Evolutionary conservation across 1,140 invertebrate species (phyloP).

Genomic region (Bombus polaris): DNA sequence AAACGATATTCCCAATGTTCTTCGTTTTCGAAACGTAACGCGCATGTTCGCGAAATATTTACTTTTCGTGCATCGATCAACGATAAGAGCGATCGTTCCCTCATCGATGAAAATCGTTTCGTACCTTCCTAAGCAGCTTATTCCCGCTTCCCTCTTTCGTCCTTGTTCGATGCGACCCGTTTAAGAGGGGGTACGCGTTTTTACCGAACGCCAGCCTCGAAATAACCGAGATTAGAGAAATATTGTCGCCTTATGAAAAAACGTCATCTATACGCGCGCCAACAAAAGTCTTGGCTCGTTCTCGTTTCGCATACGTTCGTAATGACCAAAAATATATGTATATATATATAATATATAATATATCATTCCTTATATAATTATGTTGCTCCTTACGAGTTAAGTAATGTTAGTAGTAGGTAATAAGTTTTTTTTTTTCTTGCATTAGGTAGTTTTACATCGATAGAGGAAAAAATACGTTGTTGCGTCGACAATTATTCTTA

Average conservation of each 20-base stretch:
- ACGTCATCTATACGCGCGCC: conserved; percentile 74
- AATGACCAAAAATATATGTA: conserved; percentile 83
- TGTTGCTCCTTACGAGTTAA: conserved; percentile 81
- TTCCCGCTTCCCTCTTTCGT: too few relatives aligned
- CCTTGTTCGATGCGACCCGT: background rate
- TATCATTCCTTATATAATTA: conserved; percentile 80
- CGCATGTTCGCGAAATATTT: too few relatives aligned
- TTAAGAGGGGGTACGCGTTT: conserved; percentile 53
- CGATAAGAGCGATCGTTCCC: background rate
- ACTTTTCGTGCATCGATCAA: too few relatives aligned
- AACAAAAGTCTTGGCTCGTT: conserved; percentile 79
- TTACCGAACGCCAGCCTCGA: conserved; percentile 66
- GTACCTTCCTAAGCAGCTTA: background rate
- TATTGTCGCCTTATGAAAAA: conserved; percentile 82
- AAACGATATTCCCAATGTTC: too few relatives aligned
- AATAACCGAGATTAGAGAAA: conserved; percentile 80
- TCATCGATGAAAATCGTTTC: background rate
- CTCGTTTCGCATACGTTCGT: conserved; percentile 78
- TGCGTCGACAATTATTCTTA: conserved; percentile 10
- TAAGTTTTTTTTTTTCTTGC: conserved; percentile 68
- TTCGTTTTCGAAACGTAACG: too few relatives aligned
- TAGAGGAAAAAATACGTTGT: conserved; percentile 81
- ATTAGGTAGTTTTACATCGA: conserved; percentile 82
- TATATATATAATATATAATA: conserved; percentile 77
- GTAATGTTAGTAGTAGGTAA: conserved; percentile 82